Base-by-base conservation (phyloP, 2,797 vertebrate species). In the Apodemus agrarius region DNA sequence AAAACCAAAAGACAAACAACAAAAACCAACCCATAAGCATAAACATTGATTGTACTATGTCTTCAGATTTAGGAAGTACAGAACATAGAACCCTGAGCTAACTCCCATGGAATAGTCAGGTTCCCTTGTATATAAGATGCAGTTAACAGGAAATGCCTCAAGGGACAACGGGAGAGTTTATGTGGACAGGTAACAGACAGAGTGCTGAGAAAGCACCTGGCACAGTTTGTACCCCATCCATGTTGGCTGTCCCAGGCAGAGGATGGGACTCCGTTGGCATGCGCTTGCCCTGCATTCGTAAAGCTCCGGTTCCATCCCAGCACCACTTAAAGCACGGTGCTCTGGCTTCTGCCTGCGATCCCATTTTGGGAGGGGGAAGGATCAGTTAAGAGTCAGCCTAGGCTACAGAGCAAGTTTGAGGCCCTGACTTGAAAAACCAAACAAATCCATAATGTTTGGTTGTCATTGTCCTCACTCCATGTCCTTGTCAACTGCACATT, bases 121-220 rank as follows among this genome's bases (percentile, higher is more conserved):
- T 89, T 91, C 89, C 79, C 83, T 89, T 72, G 72, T 29, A 16
- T 83, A 69, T 94, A 79, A 96, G 96, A 96, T 87, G 14, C 24
- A 92, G 89, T 85, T 82, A 91, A 91, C 78, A 54, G 63, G 86
- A 87, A 90, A 81, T 57, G 26, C 40, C 37, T 91, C 57, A 22
- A 26, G 17, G 82, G 37, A 26, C 87, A 6, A 10, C 43, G 69
- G 67, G 85, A 31, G 85, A 54, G 61, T 37, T 57, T 54, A 40
- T 79, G 34, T 84, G 63, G 94, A 85, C 61, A 52, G 78, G 86
- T 12, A 34, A 52, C 14, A 0, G 59, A 29, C 40, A 31, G 81
- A 76, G 61, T 87, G 72, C 74, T 52, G 81, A 74, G 61, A 37
- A 21, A 67, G 89, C 75, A 67, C 5, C 26, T 84, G 40, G 46